These are phyloP conservation scores for Clarias batrachus DNA, from an alignment of 2,113 vertebrate genomes.

Conservation along the genomic window DNA sequence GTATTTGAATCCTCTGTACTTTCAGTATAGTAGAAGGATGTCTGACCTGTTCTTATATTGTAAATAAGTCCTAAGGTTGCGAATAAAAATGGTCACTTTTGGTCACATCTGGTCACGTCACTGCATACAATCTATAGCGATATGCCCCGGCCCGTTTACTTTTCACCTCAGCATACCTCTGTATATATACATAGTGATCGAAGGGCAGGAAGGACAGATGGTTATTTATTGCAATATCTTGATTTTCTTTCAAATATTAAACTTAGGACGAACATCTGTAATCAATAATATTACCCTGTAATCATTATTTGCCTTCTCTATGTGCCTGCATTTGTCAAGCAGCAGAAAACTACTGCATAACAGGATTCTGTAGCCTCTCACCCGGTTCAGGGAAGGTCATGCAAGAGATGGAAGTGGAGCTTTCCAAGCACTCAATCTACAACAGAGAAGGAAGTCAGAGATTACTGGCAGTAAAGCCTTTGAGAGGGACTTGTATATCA, in stretches of 20 bases:
- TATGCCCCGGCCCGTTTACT: not conserved
- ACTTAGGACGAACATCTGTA: not conserved
- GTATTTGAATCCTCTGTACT: no score
- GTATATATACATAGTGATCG: not conserved
- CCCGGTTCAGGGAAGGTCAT: not conserved
- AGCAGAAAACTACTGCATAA: not conserved
- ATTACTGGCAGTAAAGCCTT: constrained; percentile 8
- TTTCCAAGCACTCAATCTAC: constrained; percentile 16
- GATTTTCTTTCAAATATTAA: not conserved
- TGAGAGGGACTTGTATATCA: not conserved
- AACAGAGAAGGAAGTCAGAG: constrained; percentile 16
- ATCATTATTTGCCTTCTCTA: not conserved
- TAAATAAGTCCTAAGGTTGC: no score
- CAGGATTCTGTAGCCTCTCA: not conserved
- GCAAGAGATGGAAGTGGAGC: constrained; percentile 23
- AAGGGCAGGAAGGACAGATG: not conserved
- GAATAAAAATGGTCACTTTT: no score
- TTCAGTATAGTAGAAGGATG: no score
- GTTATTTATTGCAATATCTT: not conserved
- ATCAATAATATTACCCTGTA: not conserved
- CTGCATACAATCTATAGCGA: not conserved
- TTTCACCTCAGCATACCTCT: not conserved
- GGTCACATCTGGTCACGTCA: no score
- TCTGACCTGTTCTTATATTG: no score
- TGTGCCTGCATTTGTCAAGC: no score